Base-by-base conservation (phyloP, 2,113 vertebrate genomes). In the Fukomys damarensis region DNA sequence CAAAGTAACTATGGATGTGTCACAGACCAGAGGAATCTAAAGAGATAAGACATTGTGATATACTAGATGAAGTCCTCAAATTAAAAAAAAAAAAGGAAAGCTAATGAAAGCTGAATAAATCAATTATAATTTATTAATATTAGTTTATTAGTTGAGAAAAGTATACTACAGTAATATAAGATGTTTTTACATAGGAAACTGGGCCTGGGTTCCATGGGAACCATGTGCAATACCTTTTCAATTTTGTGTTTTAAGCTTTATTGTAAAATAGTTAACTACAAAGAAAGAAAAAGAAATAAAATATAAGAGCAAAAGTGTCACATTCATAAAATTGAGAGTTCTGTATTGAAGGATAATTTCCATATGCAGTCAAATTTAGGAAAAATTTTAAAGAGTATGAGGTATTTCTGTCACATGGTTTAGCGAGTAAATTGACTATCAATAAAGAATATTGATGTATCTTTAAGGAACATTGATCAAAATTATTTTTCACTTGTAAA, bases 401-500 rank as follows among this genome's bases (percentile, higher is more conserved):
- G 56, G 1, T 89, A 19, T 90, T 66, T 49, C 86, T 80, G 5
- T 14, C n/a, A 49, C 3, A 22, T 14, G 65, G 2, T 56, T 89
- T 92, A 87, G 11, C 79, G 38, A 90, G 58, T 92, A 17, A 86
- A 65, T 77, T 93, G 41, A 59, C 38, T 79, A 14, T 74, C 68
- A 28, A 20, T 82, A 63, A 82, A 91, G 5, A 58, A 95, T 46
- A 43, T 41, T 89, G 43, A 43, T 5, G 38, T 66, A 88, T 32
- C 5, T 16, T 52, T 85, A 63, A 11, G n/a, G 3, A 70, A 79
- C 76, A 76, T 9, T 65, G 28, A 35, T 72, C 63, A 89, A 79
- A 26, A 68, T 80, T 86, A 49, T 70, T 93, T 89, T 96, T 91
- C 17, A 52, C 58, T 86, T 94, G 61, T 35, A 76, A 85, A 87